Conservation (phyloP, 2,888 invertebrate species). For the Melipona bicolor region DNA sequence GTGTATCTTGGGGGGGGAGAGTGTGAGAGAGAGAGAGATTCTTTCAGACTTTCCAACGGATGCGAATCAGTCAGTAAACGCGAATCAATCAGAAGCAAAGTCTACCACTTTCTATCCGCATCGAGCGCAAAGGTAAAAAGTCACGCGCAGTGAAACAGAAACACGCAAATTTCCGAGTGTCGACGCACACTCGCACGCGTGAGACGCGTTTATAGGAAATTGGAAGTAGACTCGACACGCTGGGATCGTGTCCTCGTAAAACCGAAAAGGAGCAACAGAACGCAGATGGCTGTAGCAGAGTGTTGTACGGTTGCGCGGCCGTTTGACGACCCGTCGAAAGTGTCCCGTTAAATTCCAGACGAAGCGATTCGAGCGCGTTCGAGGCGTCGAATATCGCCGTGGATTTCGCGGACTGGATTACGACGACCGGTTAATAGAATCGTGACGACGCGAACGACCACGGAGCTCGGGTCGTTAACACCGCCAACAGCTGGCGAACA, state of each 20-base stretch:
- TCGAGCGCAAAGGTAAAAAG: too few species aligned
- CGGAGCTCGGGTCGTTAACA: slow-evolving; percentile 55
- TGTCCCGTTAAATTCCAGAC: slow-evolving; percentile 18
- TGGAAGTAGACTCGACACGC: not conserved
- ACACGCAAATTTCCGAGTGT: too few species aligned
- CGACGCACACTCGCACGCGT: too few species aligned
- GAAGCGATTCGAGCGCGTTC: slow-evolving; percentile 26
- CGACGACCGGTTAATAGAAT: slow-evolving; percentile 53
- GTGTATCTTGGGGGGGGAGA: not conserved
- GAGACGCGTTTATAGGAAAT: not conserved
- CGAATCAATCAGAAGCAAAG: too few species aligned
- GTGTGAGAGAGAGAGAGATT: too few species aligned
- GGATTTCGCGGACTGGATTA: slow-evolving; percentile 33
- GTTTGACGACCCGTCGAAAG: slow-evolving; percentile 4
- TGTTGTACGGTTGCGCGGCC: not conserved
- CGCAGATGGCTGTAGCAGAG: too few species aligned
- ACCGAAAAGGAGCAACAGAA: not conserved
- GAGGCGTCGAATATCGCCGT: slow-evolving; percentile 30
- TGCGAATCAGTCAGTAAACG: too few species aligned
- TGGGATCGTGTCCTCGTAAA: not conserved
- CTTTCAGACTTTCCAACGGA: not conserved
- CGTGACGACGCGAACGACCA: slow-evolving; percentile 46
- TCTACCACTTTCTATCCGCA: too few species aligned
- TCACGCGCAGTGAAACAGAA: too few species aligned
- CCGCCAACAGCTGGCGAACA: slow-evolving; percentile 41